These are phyloP conservation scores for Cheilosia pagana DNA, from an alignment of 2,888 invertebrate species.

Conservation along the genomic window DNA sequence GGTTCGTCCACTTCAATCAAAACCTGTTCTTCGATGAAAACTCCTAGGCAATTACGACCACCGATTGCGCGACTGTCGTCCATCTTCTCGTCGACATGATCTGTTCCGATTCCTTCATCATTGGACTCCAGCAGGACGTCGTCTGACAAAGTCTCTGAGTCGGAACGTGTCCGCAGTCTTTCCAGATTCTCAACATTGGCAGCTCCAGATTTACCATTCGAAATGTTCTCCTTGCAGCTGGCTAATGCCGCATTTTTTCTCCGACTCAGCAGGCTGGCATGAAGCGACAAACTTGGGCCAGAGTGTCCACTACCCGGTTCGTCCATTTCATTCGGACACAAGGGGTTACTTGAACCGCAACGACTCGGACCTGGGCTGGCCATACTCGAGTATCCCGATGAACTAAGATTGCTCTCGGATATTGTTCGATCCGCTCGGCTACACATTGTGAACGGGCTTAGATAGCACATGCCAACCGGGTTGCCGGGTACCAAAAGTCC, in stretches of 20 bases:
- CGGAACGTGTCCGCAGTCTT: slow-evolving; percentile 86
- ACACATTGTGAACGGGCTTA: slow-evolving; percentile 91
- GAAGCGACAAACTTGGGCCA: slow-evolving; percentile 77
- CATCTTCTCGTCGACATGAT: slow-evolving; percentile 88
- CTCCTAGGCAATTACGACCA: slow-evolving; percentile 71
- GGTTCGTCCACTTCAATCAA: slow-evolving; percentile 78
- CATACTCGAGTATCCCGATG: slow-evolving; percentile 94
- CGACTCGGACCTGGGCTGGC: slow-evolving; percentile 92
- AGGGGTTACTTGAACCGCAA: slow-evolving; percentile 91
- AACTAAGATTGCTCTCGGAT: slow-evolving; percentile 92
- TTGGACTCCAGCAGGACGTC: slow-evolving; percentile 89
- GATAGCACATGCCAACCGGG: slow-evolving; percentile 87
- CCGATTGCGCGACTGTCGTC: slow-evolving; percentile 82
- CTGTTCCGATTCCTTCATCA: slow-evolving; percentile 91
- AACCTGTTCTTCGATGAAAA: slow-evolving; percentile 77
- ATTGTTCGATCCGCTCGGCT: slow-evolving; percentile 89
- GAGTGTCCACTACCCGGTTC: slow-evolving; percentile 86
- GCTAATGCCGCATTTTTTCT: slow-evolving; percentile 87
- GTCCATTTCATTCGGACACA: slow-evolving; percentile 90
- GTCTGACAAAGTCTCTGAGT: slow-evolving; percentile 90
- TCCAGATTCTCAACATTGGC: slow-evolving; percentile 76
- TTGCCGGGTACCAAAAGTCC: slow-evolving; percentile 80
- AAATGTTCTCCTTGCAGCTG: slow-evolving; percentile 84
- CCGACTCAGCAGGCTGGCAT: slow-evolving; percentile 84
- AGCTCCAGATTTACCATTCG: slow-evolving; percentile 78